These are phyloP conservation scores for Dermatemys mawii DNA, from an alignment of 2,113 vertebrate genomes.

Conservation along the genomic window DNA sequence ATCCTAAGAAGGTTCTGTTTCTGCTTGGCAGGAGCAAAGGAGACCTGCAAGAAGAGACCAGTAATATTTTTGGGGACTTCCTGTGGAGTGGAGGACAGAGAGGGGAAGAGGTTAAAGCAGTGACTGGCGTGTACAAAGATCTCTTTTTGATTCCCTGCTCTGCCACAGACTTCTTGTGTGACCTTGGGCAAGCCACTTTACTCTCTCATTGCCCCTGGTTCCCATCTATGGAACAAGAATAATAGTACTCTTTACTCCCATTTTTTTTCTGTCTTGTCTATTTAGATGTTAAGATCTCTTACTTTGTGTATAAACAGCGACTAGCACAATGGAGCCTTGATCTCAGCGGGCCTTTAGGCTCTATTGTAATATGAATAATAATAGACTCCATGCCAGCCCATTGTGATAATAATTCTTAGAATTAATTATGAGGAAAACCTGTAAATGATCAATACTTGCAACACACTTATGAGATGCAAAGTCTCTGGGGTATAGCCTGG, in stretches of 20 bases:
- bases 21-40: background rate
- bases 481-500: background rate
- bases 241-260: background rate
- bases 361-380: background rate
- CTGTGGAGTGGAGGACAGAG: background rate
- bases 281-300: background rate
- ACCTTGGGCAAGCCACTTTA: background rate
- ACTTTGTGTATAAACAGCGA: background rate
- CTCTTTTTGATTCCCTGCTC: background rate
- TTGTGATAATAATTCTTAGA: background rate
- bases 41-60: background rate
- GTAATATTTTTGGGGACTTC: background rate
- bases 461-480: background rate
- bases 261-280: background rate
- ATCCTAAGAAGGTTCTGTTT: background rate
- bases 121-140: background rate
- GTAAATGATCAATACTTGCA: background rate
- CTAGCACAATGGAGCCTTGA: background rate
- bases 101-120: background rate
- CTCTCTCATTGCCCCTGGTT: background rate
- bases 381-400: background rate
- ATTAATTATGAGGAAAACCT: background rate
- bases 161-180: rapidly evolving
- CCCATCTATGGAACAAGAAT: background rate
- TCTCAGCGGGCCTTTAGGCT: background rate